These are phyloP conservation scores for Pollicipes pollicipes DNA, from an alignment of 1,140 invertebrate species.

Conservation along the genomic window DNA sequence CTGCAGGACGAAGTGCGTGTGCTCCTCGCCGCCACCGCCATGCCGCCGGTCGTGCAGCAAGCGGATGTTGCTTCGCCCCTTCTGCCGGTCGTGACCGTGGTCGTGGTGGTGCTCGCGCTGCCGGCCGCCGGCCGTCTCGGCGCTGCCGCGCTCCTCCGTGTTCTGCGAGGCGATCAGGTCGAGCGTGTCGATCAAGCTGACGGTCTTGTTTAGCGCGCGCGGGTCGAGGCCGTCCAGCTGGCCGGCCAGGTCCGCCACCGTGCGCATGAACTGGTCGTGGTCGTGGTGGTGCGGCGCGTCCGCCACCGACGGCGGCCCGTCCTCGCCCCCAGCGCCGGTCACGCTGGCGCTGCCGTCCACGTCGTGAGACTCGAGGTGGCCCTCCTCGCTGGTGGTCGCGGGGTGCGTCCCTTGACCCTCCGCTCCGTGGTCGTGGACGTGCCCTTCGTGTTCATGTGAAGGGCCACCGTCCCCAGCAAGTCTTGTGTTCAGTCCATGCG, in stretches of 20 bases:
- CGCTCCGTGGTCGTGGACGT: slow-evolving; percentile 11
- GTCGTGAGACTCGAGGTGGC: background rate
- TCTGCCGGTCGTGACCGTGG: slow-evolving; percentile 1
- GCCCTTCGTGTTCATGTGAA: slow-evolving; percentile 2
- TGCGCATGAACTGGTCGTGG: background rate
- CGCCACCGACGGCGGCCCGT: too few species aligned
- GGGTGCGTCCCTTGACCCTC: too few species aligned
- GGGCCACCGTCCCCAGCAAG: too few species aligned
- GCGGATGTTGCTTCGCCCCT: background rate
- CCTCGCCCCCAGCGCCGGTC: background rate
- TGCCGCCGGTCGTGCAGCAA: background rate
- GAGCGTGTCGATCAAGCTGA: background rate
- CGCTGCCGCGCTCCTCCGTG: background rate
- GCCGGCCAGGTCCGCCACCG: background rate
- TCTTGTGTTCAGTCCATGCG: too few species aligned
- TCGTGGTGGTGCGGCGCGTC: background rate
- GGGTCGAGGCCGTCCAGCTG: background rate
- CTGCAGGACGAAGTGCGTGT: background rate
- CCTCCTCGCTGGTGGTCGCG: too few species aligned
- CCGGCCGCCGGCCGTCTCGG: background rate
- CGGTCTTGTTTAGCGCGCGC: background rate
- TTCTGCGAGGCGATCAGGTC: background rate
- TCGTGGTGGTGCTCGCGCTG: background rate
- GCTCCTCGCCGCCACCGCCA: background rate
- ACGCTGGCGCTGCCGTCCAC: background rate